These are phyloP conservation scores for Dreissena rostriformis DNA, from an alignment of 1,140 invertebrate genomes.

Conservation along the genomic window DNA sequence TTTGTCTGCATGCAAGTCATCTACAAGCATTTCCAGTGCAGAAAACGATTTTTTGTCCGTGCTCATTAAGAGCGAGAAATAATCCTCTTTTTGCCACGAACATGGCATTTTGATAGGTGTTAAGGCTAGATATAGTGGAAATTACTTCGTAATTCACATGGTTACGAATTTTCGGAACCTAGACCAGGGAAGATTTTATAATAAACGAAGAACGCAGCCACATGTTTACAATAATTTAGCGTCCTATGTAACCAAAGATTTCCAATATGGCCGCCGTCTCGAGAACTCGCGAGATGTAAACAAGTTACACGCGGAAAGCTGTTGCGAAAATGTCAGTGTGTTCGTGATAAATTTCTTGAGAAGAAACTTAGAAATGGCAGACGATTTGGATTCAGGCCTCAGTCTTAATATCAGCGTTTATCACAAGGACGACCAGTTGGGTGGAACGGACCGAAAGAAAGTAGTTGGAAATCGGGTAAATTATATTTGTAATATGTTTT, in stretches of 20 bases:
- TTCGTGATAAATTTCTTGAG: too few species aligned
- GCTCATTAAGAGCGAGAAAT: conserved; percentile 74
- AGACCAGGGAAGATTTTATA: too few species aligned
- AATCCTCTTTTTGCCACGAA: conserved; percentile 76
- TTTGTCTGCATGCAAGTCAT: conserved; percentile 79
- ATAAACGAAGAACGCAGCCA: neutral
- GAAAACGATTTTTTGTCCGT: conserved; percentile 67
- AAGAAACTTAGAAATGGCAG: conserved; percentile 3
- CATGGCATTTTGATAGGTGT: conserved; percentile 64
- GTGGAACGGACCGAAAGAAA: neutral
- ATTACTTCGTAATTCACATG: neutral
- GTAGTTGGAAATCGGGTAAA: conserved; percentile 36
- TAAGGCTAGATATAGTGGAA: neutral
- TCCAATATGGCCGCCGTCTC: conserved; percentile 41
- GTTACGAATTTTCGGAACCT: neutral
- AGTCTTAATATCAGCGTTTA: conserved; percentile 22
- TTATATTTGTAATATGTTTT: conserved; percentile 13
- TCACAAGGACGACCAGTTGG: neutral
- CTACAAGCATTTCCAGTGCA: conserved; percentile 78
- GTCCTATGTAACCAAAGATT: conserved; percentile 58
- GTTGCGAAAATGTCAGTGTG: too few species aligned
- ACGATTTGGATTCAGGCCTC: conserved; percentile 36
- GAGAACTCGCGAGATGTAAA: conserved; percentile 45
- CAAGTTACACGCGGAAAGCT: neutral
- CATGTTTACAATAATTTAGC: conserved; percentile 55